Evolutionary conservation across 2,797 vertebrate genomes (phyloP).

Genomic region (Platalea minor): DNA sequence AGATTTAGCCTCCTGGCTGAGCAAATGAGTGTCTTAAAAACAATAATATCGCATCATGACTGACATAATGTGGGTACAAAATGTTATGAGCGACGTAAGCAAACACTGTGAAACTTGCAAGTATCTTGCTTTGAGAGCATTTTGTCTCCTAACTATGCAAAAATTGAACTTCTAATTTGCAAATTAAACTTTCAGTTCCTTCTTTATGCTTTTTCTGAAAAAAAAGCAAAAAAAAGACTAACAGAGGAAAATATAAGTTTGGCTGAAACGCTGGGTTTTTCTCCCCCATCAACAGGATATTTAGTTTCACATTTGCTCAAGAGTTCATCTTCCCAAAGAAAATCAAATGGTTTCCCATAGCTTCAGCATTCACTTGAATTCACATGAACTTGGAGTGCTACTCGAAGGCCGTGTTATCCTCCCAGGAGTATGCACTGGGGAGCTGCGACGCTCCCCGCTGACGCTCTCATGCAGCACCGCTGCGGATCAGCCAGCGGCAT

Average conservation of each 20-base stretch:
- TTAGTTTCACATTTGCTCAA: neutral
- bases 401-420: neutral
- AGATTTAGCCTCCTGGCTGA: neutral
- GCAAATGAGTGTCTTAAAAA: neutral
- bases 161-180: neutral
- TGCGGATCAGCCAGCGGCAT: neutral
- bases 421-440: neutral
- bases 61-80: neutral
- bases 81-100: neutral
- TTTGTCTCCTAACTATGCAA: neutral
- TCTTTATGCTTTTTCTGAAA: neutral
- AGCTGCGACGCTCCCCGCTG: neutral
- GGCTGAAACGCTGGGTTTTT: neutral
- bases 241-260: neutral
- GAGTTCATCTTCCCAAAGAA: neutral
- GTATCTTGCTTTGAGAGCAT: neutral
- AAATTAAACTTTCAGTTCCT: neutral
- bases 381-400: neutral
- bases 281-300: neutral
- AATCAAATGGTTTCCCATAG: neutral
- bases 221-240: neutral
- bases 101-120: neutral
- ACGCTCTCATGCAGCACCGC: neutral
- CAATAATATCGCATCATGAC: neutral
- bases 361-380: neutral